These are phyloP conservation scores for Apostichopus leukothele DNA, from an alignment of 53 echinoderm and acorn worm genomes.

Conservation along the genomic window DNA sequence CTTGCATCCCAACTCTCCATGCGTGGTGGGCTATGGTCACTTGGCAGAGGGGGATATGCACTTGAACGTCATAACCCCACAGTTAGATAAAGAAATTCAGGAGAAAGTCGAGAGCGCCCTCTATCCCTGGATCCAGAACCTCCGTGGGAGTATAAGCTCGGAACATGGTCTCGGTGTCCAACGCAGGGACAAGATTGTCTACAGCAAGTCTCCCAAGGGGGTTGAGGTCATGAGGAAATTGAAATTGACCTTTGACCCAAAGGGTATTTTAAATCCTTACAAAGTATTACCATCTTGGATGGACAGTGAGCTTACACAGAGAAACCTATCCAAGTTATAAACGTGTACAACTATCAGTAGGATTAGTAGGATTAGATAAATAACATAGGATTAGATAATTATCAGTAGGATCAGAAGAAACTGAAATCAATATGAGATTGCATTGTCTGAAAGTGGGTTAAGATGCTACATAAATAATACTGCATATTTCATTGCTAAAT, in stretches of 20 bases:
- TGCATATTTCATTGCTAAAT: too few species aligned
- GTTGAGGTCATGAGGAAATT: constrained; percentile 72
- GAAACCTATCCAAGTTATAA: background rate
- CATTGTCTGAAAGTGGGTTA: too few species aligned
- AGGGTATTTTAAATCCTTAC: constrained; percentile 73
- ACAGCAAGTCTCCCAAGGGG: constrained; percentile 72
- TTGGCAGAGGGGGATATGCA: constrained; percentile 91
- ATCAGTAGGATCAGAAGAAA: too few species aligned
- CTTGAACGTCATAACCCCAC: constrained; percentile 67
- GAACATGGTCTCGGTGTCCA: constrained; percentile 95
- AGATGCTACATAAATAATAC: too few species aligned
- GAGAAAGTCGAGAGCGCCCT: constrained; percentile 68
- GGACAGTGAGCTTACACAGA: background rate
- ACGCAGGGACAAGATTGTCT: constrained; percentile 75
- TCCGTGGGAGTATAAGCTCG: constrained; percentile 80
- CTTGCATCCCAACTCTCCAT: constrained; percentile 49
- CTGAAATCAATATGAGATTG: too few species aligned
- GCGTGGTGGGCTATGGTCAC: constrained; percentile 85
- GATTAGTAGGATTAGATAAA: too few species aligned
- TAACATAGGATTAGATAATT: too few species aligned
- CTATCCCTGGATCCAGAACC: constrained; percentile 71
- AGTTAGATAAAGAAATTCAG: constrained; percentile 54
- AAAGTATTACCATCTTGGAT: constrained; percentile 50
- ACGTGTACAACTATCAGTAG: background rate
- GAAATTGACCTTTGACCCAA: constrained; percentile 78